A percentile compares a stretch with the other conserved stretches of the same genome.
These are phyloP conservation scores for Microctonus aethiopoides DNA, from an alignment of 2,888 invertebrate species.

Conservation along the genomic window DNA sequence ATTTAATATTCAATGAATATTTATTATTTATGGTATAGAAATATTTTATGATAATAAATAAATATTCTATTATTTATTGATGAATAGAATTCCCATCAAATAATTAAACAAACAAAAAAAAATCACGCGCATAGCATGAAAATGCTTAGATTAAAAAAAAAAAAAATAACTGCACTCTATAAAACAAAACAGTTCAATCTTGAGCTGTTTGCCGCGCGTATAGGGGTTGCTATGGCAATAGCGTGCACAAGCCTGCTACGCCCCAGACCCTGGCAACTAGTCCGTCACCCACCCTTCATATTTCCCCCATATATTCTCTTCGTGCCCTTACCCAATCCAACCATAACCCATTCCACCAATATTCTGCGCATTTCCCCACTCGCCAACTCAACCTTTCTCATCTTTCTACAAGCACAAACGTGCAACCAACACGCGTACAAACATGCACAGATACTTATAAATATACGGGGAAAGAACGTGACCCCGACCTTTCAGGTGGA, in stretches of 20 bases:
- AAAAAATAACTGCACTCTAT: constrained; percentile 40
- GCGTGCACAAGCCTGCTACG: constrained; percentile 25
- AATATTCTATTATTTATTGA: too few relatives aligned
- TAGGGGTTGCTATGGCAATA: constrained; percentile 63
- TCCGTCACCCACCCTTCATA: constrained; percentile 35
- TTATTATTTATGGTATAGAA: too few relatives aligned
- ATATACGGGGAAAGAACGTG: constrained; percentile 58
- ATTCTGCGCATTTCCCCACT: neutral
- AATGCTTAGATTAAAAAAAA: too few relatives aligned
- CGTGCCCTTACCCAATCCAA: neutral
- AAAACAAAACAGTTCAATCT: constrained; percentile 60
- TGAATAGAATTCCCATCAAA: too few relatives aligned
- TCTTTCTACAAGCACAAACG: too few relatives aligned
- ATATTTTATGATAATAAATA: too few relatives aligned
- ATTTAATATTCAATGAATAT: too few relatives aligned
- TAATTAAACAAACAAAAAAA: too few relatives aligned
- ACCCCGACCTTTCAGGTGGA: constrained; percentile 68
- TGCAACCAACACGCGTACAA: too few relatives aligned
- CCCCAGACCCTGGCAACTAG: constrained; percentile 45
- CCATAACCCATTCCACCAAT: neutral
- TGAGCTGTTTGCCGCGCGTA: constrained; percentile 54
- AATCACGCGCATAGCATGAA: too few relatives aligned
- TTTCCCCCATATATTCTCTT: neutral
- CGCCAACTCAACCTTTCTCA: constrained; percentile 31
- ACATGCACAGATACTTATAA: neutral